Evolutionary conservation across 2,113 vertebrate species (phyloP).

Genomic region (Sander vitreus): DNA sequence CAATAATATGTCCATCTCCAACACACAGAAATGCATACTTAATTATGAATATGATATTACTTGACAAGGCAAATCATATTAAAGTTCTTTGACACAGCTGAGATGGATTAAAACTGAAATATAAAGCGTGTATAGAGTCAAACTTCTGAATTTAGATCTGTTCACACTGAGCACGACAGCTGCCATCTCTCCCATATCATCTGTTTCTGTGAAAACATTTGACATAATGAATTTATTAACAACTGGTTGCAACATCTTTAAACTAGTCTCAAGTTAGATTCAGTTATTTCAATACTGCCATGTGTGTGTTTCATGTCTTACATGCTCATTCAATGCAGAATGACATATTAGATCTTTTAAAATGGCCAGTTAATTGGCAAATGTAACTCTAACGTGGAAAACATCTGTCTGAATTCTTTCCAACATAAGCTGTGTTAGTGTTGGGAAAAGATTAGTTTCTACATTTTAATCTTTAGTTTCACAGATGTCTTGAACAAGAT

Average conservation of each 20-base stretch:
- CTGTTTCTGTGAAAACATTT: too few relatives aligned
- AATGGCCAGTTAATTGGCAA: background rate
- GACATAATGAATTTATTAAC: background rate
- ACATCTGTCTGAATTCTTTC: background rate
- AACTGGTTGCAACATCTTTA: background rate
- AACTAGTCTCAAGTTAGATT: background rate
- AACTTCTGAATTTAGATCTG: background rate
- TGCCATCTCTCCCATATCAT: background rate
- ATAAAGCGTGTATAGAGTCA: slow-evolving; percentile 1
- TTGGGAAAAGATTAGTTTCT: background rate
- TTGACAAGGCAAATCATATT: background rate
- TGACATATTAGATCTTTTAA: background rate
- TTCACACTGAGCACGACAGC: slow-evolving; percentile 2
- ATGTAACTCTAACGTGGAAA: background rate
- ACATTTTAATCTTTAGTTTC: background rate
- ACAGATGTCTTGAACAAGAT: too few relatives aligned
- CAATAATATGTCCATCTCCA: background rate
- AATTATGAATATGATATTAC: background rate
- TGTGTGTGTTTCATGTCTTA: background rate
- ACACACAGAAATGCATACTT: background rate
- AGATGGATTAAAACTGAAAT: background rate
- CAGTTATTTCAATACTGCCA: background rate
- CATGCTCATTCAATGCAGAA: background rate
- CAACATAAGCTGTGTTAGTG: background rate
- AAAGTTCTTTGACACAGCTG: background rate